Conservation (phyloP, 2,888 invertebrate species). For the Phragmatobia fuliginosa region DNA sequence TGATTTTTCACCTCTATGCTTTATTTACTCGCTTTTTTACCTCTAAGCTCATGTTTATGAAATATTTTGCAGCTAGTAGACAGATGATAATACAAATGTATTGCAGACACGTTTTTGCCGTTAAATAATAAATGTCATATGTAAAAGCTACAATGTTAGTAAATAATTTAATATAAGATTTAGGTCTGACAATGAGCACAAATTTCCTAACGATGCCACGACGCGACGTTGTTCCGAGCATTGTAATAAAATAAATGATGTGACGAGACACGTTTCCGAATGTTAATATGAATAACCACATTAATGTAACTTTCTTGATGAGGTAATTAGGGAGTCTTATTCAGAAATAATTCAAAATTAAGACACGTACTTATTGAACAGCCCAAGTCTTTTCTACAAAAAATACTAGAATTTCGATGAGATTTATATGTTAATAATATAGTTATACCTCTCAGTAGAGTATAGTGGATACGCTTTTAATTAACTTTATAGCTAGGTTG, state of each 20-base stretch:
- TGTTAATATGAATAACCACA: conserved; percentile 31
- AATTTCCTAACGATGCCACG: conserved; percentile 1
- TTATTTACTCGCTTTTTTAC: conserved; percentile 55
- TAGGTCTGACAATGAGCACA: conserved; percentile 1
- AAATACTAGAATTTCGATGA: conserved; percentile 61
- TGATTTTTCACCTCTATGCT: conserved; percentile 68
- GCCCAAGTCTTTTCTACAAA: conserved; percentile 51
- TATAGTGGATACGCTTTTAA: conserved; percentile 67
- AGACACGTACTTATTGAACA: conserved; percentile 22
- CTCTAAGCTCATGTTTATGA: conserved; percentile 11
- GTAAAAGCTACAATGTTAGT: conserved; percentile 11
- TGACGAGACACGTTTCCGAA: conserved; percentile 19
- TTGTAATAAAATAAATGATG: conserved; percentile 16
- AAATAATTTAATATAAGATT: conserved; percentile 7
- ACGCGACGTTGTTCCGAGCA: neutral
- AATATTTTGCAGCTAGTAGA: conserved; percentile 28
- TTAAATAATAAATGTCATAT: conserved; percentile 31
- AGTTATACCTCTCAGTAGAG: conserved; percentile 64
- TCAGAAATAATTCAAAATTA: conserved; percentile 18
- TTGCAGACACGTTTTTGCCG: conserved; percentile 24
- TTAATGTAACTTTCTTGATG: conserved; percentile 25
- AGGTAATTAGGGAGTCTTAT: conserved; percentile 23
- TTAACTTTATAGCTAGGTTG: conserved; percentile 78
- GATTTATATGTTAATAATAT: conserved; percentile 18
- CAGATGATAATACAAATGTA: conserved; percentile 23